Evolutionary conservation across 2,113 vertebrate genomes (phyloP).

Genomic region (Pachypanchax playfairii): DNA sequence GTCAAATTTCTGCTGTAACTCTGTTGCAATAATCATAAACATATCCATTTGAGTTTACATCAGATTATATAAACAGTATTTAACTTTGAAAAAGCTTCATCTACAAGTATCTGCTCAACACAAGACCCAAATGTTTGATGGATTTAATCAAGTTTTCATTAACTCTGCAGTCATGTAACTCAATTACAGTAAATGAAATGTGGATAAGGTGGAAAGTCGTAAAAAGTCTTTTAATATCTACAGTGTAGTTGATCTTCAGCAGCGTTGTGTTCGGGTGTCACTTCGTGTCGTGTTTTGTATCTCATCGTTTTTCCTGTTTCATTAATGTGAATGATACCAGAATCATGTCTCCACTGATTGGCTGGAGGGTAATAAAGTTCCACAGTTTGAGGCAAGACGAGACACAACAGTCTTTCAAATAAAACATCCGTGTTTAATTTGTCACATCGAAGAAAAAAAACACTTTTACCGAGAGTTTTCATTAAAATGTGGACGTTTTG

Average conservation of each 20-base stretch:
- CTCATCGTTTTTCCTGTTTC: conserved; percentile 40
- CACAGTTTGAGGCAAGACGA: conserved; percentile 28
- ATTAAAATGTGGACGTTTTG: conserved; percentile 21
- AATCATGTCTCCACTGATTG: conserved; percentile 38
- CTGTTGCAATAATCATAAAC: conserved; percentile 2
- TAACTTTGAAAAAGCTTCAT: not conserved
- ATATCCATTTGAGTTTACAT: conserved; percentile 4
- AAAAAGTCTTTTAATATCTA: conserved; percentile 3
- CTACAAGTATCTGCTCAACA: not conserved
- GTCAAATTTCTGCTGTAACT: not conserved
- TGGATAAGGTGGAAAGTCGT: not conserved
- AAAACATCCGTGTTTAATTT: conserved; percentile 51
- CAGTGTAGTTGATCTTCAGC: conserved; percentile 7
- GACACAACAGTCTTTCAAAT: conserved; percentile 30
- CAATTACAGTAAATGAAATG: not conserved
- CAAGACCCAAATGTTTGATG: not conserved
- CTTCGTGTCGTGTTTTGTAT: conserved; percentile 7
- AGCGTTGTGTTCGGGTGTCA: conserved; percentile 1
- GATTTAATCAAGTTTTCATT: not conserved
- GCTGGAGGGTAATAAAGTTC: conserved; percentile 30
- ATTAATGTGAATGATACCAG: conserved; percentile 63
- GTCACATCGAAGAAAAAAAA: conserved; percentile 29
- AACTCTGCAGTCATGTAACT: not conserved
- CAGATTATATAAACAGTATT: not conserved
- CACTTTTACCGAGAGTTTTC: conserved; percentile 16